Evolutionary conservation across 2,797 vertebrate species (phyloP).

Genomic region (Anguilla obscura): DNA sequence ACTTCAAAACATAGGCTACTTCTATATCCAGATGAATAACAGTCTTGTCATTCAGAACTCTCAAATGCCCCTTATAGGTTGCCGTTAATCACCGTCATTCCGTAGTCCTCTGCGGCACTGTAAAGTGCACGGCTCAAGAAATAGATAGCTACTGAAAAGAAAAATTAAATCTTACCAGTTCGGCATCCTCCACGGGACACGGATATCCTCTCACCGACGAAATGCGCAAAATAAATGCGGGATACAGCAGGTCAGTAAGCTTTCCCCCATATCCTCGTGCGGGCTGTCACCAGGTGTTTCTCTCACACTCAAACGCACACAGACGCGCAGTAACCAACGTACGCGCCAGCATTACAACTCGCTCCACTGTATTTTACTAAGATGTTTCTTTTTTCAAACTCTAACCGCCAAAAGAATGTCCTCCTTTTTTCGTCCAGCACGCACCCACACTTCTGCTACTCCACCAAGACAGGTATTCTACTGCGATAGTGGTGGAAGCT

Average conservation of each 20-base stretch:
- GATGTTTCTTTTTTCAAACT: not conserved
- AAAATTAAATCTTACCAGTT: constrained; percentile 54
- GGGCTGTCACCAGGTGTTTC: constrained; percentile 46
- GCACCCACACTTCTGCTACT: constrained; percentile 9
- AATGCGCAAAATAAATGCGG: constrained; percentile 39
- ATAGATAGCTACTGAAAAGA: not conserved
- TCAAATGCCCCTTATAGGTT: not conserved
- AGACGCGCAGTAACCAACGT: not conserved
- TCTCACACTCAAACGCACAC: constrained; percentile 23
- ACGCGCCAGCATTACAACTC: not conserved
- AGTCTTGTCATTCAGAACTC: not conserved
- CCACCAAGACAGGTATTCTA: constrained; percentile 20
- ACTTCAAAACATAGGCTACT: not conserved
- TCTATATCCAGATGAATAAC: not conserved
- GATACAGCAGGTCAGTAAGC: constrained; percentile 42
- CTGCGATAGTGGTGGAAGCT: not conserved
- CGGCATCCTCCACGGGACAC: constrained; percentile 58
- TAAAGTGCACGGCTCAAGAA: not conserved
- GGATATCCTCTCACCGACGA: constrained; percentile 44
- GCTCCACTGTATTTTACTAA: not conserved
- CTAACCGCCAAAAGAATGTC: not conserved
- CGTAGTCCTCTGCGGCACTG: not conserved
- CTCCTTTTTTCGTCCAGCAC: constrained; percentile 8
- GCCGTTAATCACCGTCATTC: not conserved
- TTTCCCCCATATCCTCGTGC: constrained; percentile 42